Evolutionary conservation across 2,797 vertebrate species (phyloP).

Genomic region (Schizopygopsis malacanthus): DNA sequence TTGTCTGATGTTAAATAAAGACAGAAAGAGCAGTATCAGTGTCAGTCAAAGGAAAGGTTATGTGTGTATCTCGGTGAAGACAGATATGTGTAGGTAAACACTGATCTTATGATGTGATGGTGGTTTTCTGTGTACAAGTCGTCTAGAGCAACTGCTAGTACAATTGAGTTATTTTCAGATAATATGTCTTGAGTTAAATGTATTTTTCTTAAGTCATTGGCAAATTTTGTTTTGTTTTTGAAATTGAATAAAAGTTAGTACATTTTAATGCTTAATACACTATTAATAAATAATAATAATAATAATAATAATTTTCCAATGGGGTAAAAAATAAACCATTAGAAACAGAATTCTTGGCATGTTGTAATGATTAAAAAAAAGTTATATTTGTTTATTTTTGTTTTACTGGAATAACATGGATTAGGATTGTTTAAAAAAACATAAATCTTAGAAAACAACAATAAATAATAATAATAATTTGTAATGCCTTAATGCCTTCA

Average conservation of each 20-base stretch:
- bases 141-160: not conserved
- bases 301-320: not conserved
- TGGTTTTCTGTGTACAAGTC: not conserved
- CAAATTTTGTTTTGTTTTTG: not conserved
- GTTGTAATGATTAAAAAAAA: not conserved
- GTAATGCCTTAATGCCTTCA: not conserved
- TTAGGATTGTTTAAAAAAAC: not conserved
- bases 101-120: not conserved
- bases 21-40: constrained; percentile 11
- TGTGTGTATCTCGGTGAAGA: not conserved
- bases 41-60: not conserved
- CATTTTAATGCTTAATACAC: not conserved
- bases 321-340: not conserved
- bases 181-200: not conserved
- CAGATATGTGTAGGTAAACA: not conserved
- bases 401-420: not conserved
- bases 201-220: not conserved
- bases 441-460: too few relatives aligned
- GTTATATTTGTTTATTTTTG: not conserved
- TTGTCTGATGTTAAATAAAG: constrained; percentile 9
- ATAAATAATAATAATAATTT: too few relatives aligned
- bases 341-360: not conserved
- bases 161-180: not conserved
- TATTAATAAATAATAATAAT: not conserved
- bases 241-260: too few relatives aligned